Evolutionary conservation across 2,113 vertebrate species (phyloP).

Genomic region (Rhizomys pruinosus): DNA sequence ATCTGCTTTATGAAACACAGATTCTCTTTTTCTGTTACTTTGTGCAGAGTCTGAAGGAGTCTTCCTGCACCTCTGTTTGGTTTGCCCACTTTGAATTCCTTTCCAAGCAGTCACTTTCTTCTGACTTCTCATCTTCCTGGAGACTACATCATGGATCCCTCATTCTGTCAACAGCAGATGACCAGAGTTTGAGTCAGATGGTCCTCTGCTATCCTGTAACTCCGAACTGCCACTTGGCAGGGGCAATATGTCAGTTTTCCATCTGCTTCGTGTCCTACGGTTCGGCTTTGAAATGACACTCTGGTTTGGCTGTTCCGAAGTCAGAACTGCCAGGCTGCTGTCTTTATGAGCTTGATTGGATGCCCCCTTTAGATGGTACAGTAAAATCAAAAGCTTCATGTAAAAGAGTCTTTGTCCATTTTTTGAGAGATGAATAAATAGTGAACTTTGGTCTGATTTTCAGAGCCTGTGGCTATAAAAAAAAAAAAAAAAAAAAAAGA

Average conservation of each 20-base stretch:
- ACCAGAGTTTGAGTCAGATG: background rate
- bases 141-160: background rate
- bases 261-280: background rate
- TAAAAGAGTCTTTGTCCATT: slow-evolving; percentile 82
- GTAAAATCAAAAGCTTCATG: slow-evolving; percentile 89
- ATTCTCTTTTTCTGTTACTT: slow-evolving; percentile 50
- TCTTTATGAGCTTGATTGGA: background rate
- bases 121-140: slow-evolving; percentile 32
- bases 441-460: slow-evolving; percentile 88
- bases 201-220: background rate
- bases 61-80: slow-evolving; percentile 39
- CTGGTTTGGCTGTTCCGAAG: background rate
- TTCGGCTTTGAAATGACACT: background rate
- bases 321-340: rapidly evolving
- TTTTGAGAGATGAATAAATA: slow-evolving; percentile 87
- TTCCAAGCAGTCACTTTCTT: slow-evolving; percentile 45
- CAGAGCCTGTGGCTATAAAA: slow-evolving; percentile 88
- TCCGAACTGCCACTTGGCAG: background rate
- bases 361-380: background rate
- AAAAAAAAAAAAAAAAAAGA: no score
- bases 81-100: slow-evolving; percentile 57
- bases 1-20: background rate
- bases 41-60: background rate
- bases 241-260: background rate
- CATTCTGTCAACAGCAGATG: background rate